phyloP scores from a whole-genome alignment of 2,797 vertebrate genomes.

The Benthosema pterotum region DNA sequence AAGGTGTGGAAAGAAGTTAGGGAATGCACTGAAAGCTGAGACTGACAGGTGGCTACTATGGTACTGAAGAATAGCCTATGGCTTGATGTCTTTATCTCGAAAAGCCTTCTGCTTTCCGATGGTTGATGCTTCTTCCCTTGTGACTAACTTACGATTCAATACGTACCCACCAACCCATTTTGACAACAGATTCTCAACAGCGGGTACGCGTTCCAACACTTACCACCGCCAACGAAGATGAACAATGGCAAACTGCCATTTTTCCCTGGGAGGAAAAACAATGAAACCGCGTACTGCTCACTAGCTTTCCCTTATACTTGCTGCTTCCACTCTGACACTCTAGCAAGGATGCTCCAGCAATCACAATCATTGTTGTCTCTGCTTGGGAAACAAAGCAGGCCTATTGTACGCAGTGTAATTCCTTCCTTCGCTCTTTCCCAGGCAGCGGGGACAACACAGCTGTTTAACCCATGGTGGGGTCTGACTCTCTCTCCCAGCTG shows the following conservation, averaged over 20 bases:
- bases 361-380: slow-evolving; percentile 54
- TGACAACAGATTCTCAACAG: too few species aligned
- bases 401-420: slow-evolving; percentile 62
- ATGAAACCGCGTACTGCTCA: slow-evolving; percentile 10
- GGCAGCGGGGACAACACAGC: slow-evolving; percentile 70
- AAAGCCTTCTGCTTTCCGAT: too few species aligned
- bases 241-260: background rate
- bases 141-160: too few species aligned
- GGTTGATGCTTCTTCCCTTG: too few species aligned
- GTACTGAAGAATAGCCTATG: too few species aligned
- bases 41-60: too few species aligned
- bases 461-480: slow-evolving; percentile 65
- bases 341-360: slow-evolving; percentile 33
- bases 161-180: too few species aligned
- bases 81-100: too few species aligned
- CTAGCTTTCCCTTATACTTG: slow-evolving; percentile 25
- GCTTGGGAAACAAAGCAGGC: slow-evolving; percentile 64
- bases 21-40: too few species aligned
- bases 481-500: slow-evolving; percentile 72
- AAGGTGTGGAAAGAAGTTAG: too few species aligned
- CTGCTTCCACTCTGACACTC: slow-evolving; percentile 10
- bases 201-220: too few species aligned
- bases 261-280: slow-evolving; percentile 18
- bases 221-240: too few species aligned
- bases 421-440: slow-evolving; percentile 41